phyloP scores from a whole-genome alignment of 2,888 invertebrate species.

The Drosophila diplacantha region DNA sequence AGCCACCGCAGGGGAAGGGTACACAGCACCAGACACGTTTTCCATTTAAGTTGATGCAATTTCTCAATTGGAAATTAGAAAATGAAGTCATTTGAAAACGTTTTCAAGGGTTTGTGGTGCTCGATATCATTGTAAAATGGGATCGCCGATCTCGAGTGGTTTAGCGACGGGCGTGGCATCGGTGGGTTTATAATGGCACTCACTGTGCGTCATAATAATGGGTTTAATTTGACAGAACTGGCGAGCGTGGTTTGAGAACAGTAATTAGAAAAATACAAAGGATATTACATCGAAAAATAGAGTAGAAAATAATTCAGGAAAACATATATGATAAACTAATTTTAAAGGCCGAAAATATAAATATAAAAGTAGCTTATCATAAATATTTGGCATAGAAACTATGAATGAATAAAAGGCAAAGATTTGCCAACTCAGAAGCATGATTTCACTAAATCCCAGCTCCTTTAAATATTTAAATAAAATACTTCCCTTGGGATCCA shows the following conservation, averaged over 20 bases:
- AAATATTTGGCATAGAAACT: neutral
- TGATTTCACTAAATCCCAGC: too few species aligned
- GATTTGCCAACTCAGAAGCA: neutral
- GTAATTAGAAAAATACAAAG: neutral
- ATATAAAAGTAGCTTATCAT: neutral
- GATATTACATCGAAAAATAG: neutral
- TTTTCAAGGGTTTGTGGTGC: constrained; percentile 35
- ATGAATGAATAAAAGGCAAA: neutral
- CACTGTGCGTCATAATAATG: constrained; percentile 20
- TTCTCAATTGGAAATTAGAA: constrained; percentile 62
- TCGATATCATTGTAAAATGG: constrained; percentile 23
- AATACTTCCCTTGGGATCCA: neutral
- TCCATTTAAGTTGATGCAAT: constrained; percentile 55
- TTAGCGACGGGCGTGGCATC: constrained; percentile 28
- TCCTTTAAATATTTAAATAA: neutral
- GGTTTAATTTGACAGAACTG: constrained; percentile 35
- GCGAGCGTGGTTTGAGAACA: neutral
- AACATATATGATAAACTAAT: neutral
- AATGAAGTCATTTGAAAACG: constrained; percentile 62
- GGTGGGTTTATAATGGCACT: constrained; percentile 33
- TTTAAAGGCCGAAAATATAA: neutral
- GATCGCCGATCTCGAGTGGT: constrained; percentile 39
- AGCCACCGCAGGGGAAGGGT: neutral
- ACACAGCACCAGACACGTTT: constrained; percentile 49
- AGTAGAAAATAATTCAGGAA: neutral